phyloP scores from a whole-genome alignment of 2,113 vertebrate species.

The Chaetorhynchus papuensis region DNA sequence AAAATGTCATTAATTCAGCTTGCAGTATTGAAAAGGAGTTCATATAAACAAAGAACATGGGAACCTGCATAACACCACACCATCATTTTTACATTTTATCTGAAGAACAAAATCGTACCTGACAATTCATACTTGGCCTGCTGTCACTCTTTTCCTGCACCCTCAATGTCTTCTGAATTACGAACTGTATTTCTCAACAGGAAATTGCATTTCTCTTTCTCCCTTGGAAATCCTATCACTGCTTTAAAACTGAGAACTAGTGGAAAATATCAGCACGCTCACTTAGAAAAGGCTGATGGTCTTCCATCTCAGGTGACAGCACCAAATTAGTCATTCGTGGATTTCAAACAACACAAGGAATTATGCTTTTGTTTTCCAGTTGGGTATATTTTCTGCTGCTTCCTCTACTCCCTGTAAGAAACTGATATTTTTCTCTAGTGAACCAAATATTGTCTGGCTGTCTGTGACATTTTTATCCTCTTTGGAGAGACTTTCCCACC shows the following conservation, averaged over 20 bases:
- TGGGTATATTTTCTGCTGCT: neutral
- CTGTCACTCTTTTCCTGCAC: neutral
- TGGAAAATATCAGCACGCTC: neutral
- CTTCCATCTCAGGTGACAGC: neutral
- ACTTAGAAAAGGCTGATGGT: neutral
- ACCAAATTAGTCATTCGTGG: neutral
- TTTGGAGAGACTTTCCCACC: neutral
- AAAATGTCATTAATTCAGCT: neutral
- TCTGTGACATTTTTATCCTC: neutral
- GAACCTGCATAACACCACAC: neutral
- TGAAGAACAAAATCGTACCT: neutral
- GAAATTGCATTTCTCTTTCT: neutral
- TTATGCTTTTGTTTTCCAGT: neutral
- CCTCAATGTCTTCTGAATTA: neutral
- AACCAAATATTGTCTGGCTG: neutral
- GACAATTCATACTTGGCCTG: neutral
- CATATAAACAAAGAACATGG: neutral
- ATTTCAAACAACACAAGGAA: neutral
- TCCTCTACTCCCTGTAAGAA: neutral
- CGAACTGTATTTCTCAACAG: neutral
- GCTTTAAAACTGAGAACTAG: neutral
- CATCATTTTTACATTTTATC: neutral
- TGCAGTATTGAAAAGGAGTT: neutral
- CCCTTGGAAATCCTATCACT: neutral
- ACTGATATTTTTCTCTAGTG: neutral